Percentiles rank a stretch among this genome's conserved stretches.
These are phyloP conservation scores for Oscheius sp. DNA, from an alignment of 1,140 invertebrate genomes.

Conservation along the genomic window DNA sequence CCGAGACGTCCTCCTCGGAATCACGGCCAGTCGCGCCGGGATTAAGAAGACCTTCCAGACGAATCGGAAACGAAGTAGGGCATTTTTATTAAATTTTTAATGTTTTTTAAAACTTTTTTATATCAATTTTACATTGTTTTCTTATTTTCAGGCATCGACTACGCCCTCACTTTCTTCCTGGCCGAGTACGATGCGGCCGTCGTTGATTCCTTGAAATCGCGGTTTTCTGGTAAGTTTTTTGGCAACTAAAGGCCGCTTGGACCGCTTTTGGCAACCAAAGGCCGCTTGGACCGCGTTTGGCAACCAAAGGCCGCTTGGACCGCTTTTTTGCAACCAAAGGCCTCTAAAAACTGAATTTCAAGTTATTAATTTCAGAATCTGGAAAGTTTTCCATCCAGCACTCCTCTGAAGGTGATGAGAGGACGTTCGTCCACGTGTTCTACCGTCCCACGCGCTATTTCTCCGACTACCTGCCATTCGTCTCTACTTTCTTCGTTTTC, in stretches of 20 bases:
- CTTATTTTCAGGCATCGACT: constrained; percentile 45
- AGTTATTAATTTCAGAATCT: constrained; percentile 3
- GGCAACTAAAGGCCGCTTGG: too few species aligned
- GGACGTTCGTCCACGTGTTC: constrained; percentile 51
- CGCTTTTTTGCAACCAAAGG: constrained; percentile 22
- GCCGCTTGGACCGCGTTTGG: too few species aligned
- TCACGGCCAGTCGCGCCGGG: constrained; percentile 38
- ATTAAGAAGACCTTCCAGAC: constrained; percentile 51
- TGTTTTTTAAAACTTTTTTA: constrained; percentile 18
- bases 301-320: too few species aligned
- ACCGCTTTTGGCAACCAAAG: too few species aligned
- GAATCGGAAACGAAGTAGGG: constrained; percentile 50
- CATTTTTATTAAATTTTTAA: not conserved
- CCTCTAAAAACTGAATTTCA: constrained; percentile 36
- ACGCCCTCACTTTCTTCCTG: constrained; percentile 42
- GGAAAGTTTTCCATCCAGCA: not conserved
- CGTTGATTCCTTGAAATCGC: not conserved
- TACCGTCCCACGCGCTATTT: constrained; percentile 50
- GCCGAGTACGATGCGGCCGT: constrained; percentile 23
- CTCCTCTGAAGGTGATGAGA: constrained; percentile 42
- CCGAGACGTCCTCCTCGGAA: constrained; percentile 49
- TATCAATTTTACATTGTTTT: not conserved
- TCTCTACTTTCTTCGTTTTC: constrained; percentile 49
- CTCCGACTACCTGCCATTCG: constrained; percentile 50
- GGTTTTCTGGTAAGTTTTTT: constrained; percentile 29